Percentiles rank a stretch among this genome's conserved stretches.
Conservation (phyloP, 2,797 vertebrate species). For the Coracias cyanogaster region DNA sequence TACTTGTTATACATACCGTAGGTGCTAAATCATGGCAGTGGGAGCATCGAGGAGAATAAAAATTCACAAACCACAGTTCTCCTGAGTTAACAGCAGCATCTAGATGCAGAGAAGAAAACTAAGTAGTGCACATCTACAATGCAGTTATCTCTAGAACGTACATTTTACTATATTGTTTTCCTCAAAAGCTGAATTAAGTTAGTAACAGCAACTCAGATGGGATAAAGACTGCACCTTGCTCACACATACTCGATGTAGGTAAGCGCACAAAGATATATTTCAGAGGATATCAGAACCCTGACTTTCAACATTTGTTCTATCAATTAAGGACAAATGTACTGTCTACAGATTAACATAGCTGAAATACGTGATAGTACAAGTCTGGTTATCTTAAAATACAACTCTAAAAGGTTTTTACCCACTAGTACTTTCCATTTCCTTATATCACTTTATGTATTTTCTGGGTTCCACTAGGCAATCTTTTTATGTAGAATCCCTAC, state of each 20-base stretch:
- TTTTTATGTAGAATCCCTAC: background rate
- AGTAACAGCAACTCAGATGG: background rate
- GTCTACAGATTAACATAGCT: background rate
- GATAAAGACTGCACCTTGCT: background rate
- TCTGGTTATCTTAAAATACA: background rate
- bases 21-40: slow-evolving; percentile 97
- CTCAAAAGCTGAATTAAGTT: background rate
- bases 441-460: background rate
- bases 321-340: background rate
- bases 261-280: background rate
- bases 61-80: slow-evolving; percentile 98
- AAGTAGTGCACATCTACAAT: background rate
- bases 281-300: background rate
- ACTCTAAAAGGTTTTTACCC: background rate
- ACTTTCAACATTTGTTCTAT: background rate
- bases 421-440: background rate
- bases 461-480: background rate
- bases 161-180: background rate
- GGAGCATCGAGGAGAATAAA: slow-evolving; percentile 95
- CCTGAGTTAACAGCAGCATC: slow-evolving; percentile 95
- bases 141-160: background rate
- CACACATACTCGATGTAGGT: background rate
- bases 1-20: slow-evolving; percentile 81
- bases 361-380: background rate
- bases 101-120: slow-evolving; percentile 54